Evolutionary conservation across 1,140 invertebrate genomes (phyloP), one percentile per base, ranked within the genome.

Genomic region (Galendromus occidentalis): DNA sequence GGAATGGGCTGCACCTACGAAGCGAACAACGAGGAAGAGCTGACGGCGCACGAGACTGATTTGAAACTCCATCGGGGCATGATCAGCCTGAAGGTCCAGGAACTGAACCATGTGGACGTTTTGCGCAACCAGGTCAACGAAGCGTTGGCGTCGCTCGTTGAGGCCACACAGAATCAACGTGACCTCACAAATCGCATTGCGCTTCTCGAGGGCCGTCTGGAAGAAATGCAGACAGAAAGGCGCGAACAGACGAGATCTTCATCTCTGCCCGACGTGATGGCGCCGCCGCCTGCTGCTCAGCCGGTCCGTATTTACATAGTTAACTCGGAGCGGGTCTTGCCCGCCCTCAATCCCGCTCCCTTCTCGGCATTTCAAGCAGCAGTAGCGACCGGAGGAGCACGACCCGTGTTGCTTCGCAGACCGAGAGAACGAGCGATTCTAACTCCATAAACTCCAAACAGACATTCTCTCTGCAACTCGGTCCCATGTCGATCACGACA

Each of bases 61-160:
- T 33, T 59, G 22, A 25, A 14, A 25, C 51, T 18, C 14, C 51
- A 59, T 59, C 12, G 51, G 14, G 14, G 17, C 25, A 59, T 59
- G 51, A 59, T 59, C 14, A 29, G 25, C 17, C 17, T 25, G 17
- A 59, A 59, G 20, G 25, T 59, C 14, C 51, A 59, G 22, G 51
- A 59, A 33, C 51, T 59, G 25, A 59, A 25, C 20, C 51, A 59
- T 25, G 17, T 59, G 2, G 51, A 59, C 51, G 51, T 29, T 17
- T 33, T 59, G 33, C 51, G 51, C 33, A 59, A 59, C 22, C 51
- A 59, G 51, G 22, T 59, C 14, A 59, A 59, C 22, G 51, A 59
- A 25, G 51, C 51, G 1, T 59, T 59, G 22, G 51, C 51, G 22
- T 25, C 51, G 22, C 51, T 59, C 12, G 51, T 59, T 17, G 51